A percentile compares a stretch with the other conserved stretches of the same genome.
These are phyloP conservation scores for Eurystomus gularis DNA, from an alignment of 2,113 vertebrate species.

Conservation along the genomic window DNA sequence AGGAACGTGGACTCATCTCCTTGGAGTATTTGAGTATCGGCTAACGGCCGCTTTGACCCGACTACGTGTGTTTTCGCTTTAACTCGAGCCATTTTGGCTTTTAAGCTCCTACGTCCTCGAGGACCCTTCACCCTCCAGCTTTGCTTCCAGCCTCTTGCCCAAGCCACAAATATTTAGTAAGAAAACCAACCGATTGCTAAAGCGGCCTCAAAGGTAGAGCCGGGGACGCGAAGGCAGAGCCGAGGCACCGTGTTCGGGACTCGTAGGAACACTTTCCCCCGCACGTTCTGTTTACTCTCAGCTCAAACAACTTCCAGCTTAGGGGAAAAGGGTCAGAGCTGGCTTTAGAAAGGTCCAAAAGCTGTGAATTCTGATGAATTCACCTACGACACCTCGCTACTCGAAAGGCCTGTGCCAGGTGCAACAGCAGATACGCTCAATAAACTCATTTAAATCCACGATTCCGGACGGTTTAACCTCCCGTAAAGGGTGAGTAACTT, in stretches of 20 bases:
- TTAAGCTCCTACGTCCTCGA: neutral
- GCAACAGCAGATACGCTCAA: neutral
- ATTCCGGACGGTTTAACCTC: neutral
- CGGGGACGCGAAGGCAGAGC: neutral
- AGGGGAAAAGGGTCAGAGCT: neutral
- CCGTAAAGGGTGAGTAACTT: constrained; percentile 24
- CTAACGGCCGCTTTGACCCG: neutral
- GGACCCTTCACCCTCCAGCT: neutral
- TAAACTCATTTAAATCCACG: rapidly evolving
- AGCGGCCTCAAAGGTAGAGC: neutral
- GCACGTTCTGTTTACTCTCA: neutral
- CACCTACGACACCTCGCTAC: rapidly evolving
- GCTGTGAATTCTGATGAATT: neutral
- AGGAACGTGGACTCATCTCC: neutral
- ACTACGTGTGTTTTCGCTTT: too few species aligned
- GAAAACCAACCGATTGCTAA: neutral
- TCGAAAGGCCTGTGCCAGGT: neutral
- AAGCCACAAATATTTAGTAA: neutral
- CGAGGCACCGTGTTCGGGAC: neutral
- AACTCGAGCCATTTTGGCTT: neutral
- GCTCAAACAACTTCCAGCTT: neutral
- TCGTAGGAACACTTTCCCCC: neutral
- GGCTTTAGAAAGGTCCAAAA: neutral
- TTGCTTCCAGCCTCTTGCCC: neutral
- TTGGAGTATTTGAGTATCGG: neutral